phyloP scores from a whole-genome alignment of 92 coral and sea anemone genomes.

The Nematostella vectensis region DNA sequence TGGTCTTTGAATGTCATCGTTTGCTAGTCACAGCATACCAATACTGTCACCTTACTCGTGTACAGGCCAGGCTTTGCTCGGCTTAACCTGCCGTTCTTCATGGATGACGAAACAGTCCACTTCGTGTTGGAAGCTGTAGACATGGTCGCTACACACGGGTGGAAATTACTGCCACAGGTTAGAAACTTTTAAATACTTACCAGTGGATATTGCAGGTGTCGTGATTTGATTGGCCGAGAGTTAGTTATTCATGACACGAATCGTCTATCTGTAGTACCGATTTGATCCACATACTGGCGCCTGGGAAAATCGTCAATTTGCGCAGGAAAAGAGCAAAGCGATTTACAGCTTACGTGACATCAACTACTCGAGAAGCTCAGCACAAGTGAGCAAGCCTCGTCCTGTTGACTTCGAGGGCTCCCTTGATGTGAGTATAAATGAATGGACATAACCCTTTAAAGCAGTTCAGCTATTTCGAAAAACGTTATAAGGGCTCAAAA shows the following conservation, averaged over 20 bases:
- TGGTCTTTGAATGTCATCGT: no score
- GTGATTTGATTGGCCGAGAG: no score
- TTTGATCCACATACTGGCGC: slow-evolving; percentile 63
- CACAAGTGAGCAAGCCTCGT: slow-evolving; percentile 12
- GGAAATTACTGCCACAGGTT: slow-evolving; percentile 82
- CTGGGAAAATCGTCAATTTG: slow-evolving; percentile 54
- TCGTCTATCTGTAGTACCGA: no score
- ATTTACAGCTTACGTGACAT: slow-evolving; percentile 56
- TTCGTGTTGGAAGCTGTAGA: slow-evolving; percentile 63
- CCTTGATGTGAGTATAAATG: slow-evolving; percentile 29
- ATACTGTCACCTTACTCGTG: no score
- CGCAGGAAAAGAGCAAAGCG: slow-evolving; percentile 23
- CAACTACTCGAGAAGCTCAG: slow-evolving; percentile 33
- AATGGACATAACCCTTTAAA: no score
- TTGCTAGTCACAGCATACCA: no score
- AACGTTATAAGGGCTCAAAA: no score
- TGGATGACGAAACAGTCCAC: slow-evolving; percentile 58
- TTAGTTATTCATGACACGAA: no score
- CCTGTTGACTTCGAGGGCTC: slow-evolving; percentile 17
- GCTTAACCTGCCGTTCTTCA: slow-evolving; percentile 58
- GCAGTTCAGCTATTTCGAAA: no score
- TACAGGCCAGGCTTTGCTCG: slow-evolving; percentile 76
- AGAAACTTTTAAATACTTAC: slow-evolving; percentile 7
- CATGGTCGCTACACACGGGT: slow-evolving; percentile 79
- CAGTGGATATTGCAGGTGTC: neutral